These are phyloP conservation scores for Callitettix versicolor DNA, from an alignment of 1,140 invertebrate genomes.

Conservation along the genomic window DNA sequence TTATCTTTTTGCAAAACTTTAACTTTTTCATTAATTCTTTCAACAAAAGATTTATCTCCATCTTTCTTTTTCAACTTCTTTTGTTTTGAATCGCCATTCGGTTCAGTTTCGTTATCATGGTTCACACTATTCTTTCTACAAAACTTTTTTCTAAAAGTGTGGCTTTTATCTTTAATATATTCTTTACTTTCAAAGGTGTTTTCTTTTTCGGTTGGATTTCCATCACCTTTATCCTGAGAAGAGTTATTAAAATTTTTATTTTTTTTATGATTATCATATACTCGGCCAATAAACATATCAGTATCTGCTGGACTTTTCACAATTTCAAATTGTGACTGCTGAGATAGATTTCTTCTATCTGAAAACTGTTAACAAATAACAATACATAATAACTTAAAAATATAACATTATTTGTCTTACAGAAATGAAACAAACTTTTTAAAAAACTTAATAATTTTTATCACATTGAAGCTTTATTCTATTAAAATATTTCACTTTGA, in stretches of 20 bases:
- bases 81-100: too few relatives aligned
- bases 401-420: too few relatives aligned
- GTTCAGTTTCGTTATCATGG: too few relatives aligned
- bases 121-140: too few relatives aligned
- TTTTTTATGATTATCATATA: conserved; percentile 9
- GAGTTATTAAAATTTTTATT: conserved; percentile 1
- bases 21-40: conserved; percentile 9
- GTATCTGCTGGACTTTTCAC: background rate
- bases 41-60: conserved; percentile 4
- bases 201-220: background rate
- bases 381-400: too few relatives aligned
- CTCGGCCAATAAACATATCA: conserved; percentile 7
- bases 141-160: background rate
- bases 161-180: background rate
- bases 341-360: too few relatives aligned
- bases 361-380: too few relatives aligned
- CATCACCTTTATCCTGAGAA: background rate
- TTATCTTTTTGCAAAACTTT: conserved; percentile 4
- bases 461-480: too few relatives aligned
- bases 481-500: too few relatives aligned
- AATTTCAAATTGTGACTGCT: too few relatives aligned
- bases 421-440: too few relatives aligned
- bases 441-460: too few relatives aligned
- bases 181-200: background rate
- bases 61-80: background rate